A percentile compares a stretch with the other conserved stretches of the same genome.
phyloP scores from a whole-genome alignment of 2,888 invertebrate species.

The Rhamnusium bicolor region DNA sequence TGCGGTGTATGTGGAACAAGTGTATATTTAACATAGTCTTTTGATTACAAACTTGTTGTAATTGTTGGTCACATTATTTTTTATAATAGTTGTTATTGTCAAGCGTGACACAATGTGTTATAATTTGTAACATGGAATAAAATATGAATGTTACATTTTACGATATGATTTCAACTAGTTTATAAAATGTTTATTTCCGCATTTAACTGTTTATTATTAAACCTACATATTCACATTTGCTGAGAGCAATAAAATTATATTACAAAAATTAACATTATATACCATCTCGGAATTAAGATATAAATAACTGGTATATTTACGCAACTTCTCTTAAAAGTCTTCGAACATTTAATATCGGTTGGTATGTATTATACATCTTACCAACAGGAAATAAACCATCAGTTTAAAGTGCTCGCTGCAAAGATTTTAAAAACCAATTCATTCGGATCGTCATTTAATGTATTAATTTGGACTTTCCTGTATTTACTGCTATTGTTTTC shows the following conservation, averaged over 20 bases:
- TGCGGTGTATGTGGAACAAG: slow-evolving; percentile 18
- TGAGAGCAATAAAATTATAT: slow-evolving; percentile 23
- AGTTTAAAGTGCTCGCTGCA: background rate
- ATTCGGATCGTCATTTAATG: background rate
- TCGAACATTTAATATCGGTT: slow-evolving; percentile 15
- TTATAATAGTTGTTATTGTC: slow-evolving; percentile 30
- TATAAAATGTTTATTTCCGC: slow-evolving; percentile 20
- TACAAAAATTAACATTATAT: slow-evolving; percentile 27
- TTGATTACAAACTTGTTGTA: slow-evolving; percentile 17
- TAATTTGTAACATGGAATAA: slow-evolving; percentile 16
- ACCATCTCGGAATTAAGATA: slow-evolving; percentile 23
- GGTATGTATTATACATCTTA: slow-evolving; percentile 14
- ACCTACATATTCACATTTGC: slow-evolving; percentile 23
- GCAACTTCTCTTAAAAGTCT: slow-evolving; percentile 13
- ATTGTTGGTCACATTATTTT: slow-evolving; percentile 27
- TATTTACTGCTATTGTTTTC: background rate
- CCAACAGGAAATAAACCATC: slow-evolving; percentile 16
- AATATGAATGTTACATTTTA: slow-evolving; percentile 20
- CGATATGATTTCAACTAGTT: background rate
- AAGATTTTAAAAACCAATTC: background rate
- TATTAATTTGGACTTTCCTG: slow-evolving; percentile 11
- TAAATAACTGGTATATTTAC: slow-evolving; percentile 20
- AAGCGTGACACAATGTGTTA: slow-evolving; percentile 14
- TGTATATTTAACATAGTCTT: slow-evolving; percentile 15
- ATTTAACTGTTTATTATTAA: slow-evolving; percentile 26